These are phyloP conservation scores for Limnephilus rhombicus DNA, from an alignment of 2,888 invertebrate species.

Conservation along the genomic window DNA sequence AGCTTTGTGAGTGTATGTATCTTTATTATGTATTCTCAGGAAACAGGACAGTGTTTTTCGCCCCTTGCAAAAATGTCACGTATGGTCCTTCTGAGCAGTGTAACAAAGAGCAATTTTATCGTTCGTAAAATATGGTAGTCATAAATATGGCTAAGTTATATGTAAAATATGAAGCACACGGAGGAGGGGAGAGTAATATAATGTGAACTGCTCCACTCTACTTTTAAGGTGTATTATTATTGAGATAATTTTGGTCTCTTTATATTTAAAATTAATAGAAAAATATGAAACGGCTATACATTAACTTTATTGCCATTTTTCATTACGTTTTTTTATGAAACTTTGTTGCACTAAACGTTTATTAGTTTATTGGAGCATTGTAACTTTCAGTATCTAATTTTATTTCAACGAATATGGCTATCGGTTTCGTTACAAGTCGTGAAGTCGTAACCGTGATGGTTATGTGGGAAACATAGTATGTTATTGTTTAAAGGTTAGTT, in stretches of 20 bases:
- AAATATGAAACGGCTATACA: not conserved
- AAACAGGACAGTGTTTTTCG: not conserved
- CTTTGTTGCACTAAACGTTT: not conserved
- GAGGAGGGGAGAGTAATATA: slow-evolving; percentile 5
- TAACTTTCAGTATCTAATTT: not conserved
- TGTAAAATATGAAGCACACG: slow-evolving; percentile 60
- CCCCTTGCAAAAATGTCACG: slow-evolving; percentile 57
- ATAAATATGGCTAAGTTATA: slow-evolving; percentile 65
- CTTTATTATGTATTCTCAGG: slow-evolving; percentile 13
- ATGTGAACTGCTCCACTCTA: not conserved
- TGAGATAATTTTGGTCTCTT: not conserved
- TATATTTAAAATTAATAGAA: not conserved
- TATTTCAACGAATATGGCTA: not conserved
- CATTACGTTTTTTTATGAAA: not conserved
- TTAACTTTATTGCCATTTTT: not conserved
- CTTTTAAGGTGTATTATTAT: not conserved
- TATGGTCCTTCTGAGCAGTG: slow-evolving; percentile 49
- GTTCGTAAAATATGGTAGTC: slow-evolving; percentile 64
- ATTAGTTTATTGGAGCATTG: not conserved
- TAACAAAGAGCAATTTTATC: slow-evolving; percentile 64
- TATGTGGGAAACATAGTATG: too few relatives aligned
- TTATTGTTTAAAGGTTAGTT: too few relatives aligned
- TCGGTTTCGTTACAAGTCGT: too few relatives aligned
- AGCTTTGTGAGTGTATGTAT: not conserved
- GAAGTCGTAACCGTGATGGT: not conserved